Evolutionary conservation across 2,113 vertebrate genomes (phyloP), one percentile per base, ranked within the genome.

Genomic region (Corythornis cristatus): DNA sequence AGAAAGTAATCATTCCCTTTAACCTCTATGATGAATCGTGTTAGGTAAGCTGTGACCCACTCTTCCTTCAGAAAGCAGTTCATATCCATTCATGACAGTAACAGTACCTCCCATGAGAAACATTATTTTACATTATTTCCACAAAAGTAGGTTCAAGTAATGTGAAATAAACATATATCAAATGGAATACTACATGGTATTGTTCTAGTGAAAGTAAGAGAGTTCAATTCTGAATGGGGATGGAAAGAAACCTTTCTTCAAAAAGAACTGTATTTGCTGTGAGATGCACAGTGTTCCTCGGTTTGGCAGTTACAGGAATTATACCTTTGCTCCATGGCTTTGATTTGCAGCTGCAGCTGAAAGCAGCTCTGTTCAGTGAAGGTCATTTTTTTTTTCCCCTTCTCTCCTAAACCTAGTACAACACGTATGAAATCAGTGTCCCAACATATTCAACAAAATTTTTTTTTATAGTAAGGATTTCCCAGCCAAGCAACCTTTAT

Each of bases 1-100:
- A 75, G 83, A 87, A 78, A 79, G 56, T 40, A 90, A 78, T 85
- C 77, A 65, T 93, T 96, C 79, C 82, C 86, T 83, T 80, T 65
- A 87, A 83, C 66, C 76, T 77, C 66, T 78, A 16, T 23, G 54
- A 57, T 85, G 86, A 68, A 70, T 96, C 0, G 2, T 77, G 71
- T 84, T 68, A 76, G 75, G 76, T 77, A 80, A 86, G 53, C 73
- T 84, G 53, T 76, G 85, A 75, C 79, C 71, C 28, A 21, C 19
- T 94, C 48, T 91, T 93, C 40, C 26, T 91, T 81, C 46, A 26
- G 74, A 84, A 72, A 93, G 78, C 33, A 85, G 53, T 70, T 85
- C 57, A 48, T 61, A 88, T 56, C 54, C 48, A 64, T 83, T 64
- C 33, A 28, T 54, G 22, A 79, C 48, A 73, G 64, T 81, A 87